Base-by-base conservation (phyloP, 2,888 invertebrate genomes). In the Acanthopleura granulata region DNA sequence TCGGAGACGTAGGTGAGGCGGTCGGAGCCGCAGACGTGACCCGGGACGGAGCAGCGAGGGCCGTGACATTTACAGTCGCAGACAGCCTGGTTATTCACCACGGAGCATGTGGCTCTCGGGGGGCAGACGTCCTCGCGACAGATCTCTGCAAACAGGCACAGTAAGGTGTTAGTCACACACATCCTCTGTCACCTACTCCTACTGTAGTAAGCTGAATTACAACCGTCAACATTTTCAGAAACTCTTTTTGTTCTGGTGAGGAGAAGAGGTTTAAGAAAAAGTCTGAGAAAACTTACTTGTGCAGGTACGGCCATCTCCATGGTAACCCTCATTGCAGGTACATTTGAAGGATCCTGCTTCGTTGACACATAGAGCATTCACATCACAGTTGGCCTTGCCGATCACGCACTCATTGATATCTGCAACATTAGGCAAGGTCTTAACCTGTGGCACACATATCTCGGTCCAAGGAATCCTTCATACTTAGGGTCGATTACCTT, bases 301-400 rank as follows among this genome's bases (percentile, higher is more conserved):
- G 29, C 66, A 66, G 16, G 66, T 66, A 15, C 66, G 30, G 15
- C 72, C 72, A 16, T 40, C 18, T 3, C 72, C 75, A 27, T 72
- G 50, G 71, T 70, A 78, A 25, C 75, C 77, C 22, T 30, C 30
- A 88, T 95, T 94, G 87, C 97, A 97, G 61, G 95, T 93, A 89
- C 97, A 97, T 88, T 96, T 96, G 88, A 94, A 97, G 85, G 95
- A 94, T 76, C 97, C 97, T 22, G 94, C 93, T 0, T 95, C 95
- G 88, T 97, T 97, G 79, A 97, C 94, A 87, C 97, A 97, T 71
- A 94, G 94, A 0, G 97, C 96, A 88, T 95, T 95, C 4, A 92
- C 85, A 29, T 95, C 95, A 88, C 97, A 97, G 3, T 96, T 95
- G 16, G 79, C 78, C n/a, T 49, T 15, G 22, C 51, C 62, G 12